Evolutionary conservation across 2,888 invertebrate genomes (phyloP).

Genomic region (Schizotus pectinicornis): DNA sequence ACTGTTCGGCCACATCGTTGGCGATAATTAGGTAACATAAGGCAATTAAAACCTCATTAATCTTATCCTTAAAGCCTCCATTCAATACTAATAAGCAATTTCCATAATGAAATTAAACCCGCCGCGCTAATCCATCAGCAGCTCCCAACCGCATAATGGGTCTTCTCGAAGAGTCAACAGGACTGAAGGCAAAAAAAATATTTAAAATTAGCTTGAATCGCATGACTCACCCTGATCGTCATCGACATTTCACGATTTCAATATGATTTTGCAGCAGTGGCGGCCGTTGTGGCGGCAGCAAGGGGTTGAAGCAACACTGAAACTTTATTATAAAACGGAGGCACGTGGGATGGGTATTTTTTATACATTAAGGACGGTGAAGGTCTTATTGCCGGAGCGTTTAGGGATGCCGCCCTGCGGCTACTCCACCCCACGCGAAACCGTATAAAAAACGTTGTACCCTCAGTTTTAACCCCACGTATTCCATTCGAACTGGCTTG

Average conservation of each 20-base stretch:
- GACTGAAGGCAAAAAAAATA: constrained; percentile 3
- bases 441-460: constrained; percentile 37
- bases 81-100: constrained; percentile 41
- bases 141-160: constrained; percentile 27
- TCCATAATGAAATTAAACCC: constrained; percentile 48
- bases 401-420: constrained; percentile 38
- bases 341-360: constrained; percentile 35
- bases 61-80: constrained; percentile 37
- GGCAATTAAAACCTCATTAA: constrained; percentile 47
- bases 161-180: constrained; percentile 7
- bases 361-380: constrained; percentile 32
- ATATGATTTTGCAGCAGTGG: constrained; percentile 20
- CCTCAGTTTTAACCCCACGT: constrained; percentile 44
- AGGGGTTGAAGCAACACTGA: constrained; percentile 19
- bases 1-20: background rate
- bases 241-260: background rate
- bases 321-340: constrained; percentile 33
- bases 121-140: constrained; percentile 42
- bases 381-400: constrained; percentile 1
- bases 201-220: constrained; percentile 9
- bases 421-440: constrained; percentile 43
- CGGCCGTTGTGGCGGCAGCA: constrained; percentile 7
- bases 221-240: constrained; percentile 7
- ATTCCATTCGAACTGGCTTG: constrained; percentile 47
- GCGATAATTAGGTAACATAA: constrained; percentile 19